Evolutionary conservation across 2,797 vertebrate species (phyloP), one percentile per base, ranked within the genome.

Genomic region (Miichthys miiuy): DNA sequence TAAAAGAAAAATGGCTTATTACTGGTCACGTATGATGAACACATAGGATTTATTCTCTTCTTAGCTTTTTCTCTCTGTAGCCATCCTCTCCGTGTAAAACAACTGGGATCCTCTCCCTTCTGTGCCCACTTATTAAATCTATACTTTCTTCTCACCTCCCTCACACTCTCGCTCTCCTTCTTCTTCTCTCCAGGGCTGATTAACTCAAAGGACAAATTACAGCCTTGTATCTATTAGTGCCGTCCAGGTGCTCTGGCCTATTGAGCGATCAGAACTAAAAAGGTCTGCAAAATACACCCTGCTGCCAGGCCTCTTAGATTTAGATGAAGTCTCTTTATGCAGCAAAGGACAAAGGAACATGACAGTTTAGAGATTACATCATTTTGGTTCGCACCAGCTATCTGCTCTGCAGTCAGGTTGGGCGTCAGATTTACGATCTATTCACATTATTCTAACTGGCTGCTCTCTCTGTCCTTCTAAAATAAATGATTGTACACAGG

Each of bases 131-230:
- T 54, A 63, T 38, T 48, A 64, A 67, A 82, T 81, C 80, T 75
- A 62, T 76, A 81, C 21, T 50, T 66, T 84, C 78, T 69, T 54
- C 20, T 47, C 34, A n/a, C 34, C 54, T 68, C 56, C 50, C 58
- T 61, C 57, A 25, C 44, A 30, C 42, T 72, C 77, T 74, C n/a
- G 1, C 20, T 68, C 62, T 83, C 38, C 77, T 77, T 65, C 60
- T 70, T 66, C 44, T 72, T 71, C 57, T 57, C 73, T 61, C 58
- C 79, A 66, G 68, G 66, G 23, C 84, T 90, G 84, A 92, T 93
- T 90, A 90, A 90, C 88, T 89, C 88, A 17, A 56, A 81, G 86
- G 83, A 92, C 90, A 89, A 89, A 93, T 91, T 89, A 82, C 87
- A 88, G 80, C 78, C 84, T 66, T 76, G 90, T 83, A 72, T 85